Percentiles rank a stretch among this genome's conserved stretches.
These are phyloP conservation scores for Leptinotarsa juncta DNA, from an alignment of 2,888 invertebrate species.

Conservation along the genomic window DNA sequence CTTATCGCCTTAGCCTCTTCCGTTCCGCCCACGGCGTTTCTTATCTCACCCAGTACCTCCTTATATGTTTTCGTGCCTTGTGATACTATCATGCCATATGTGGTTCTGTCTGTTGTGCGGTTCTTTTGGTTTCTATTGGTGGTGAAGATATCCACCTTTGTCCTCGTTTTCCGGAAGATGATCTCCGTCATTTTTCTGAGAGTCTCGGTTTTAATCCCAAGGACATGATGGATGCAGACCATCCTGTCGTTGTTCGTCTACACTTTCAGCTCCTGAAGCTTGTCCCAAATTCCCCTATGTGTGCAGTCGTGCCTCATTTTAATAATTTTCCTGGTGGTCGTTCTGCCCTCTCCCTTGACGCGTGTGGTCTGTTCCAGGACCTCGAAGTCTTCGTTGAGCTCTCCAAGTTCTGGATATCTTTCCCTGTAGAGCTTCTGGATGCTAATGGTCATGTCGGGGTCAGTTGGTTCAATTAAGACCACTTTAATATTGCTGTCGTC, in stretches of 20 bases:
- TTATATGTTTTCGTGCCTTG: neutral
- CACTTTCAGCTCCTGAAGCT: neutral
- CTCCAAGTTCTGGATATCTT: neutral
- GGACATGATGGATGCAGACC: neutral
- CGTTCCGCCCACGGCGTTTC: neutral
- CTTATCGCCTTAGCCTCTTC: neutral
- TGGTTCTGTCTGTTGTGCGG: neutral
- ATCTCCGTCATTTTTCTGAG: conserved; percentile 17
- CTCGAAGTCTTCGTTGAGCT: neutral
- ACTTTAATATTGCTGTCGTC: neutral
- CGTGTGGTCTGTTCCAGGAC: neutral
- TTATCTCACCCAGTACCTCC: neutral
- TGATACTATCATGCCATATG: neutral
- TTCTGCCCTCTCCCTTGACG: neutral
- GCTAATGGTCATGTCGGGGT: neutral
- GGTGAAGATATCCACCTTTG: conserved; percentile 21
- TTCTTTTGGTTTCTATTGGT: neutral
- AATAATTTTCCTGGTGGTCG: neutral
- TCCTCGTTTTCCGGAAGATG: neutral
- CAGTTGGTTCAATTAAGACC: neutral
- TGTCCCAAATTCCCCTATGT: neutral
- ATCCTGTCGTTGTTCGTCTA: neutral
- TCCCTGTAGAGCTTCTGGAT: conserved; percentile 1
- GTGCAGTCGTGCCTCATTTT: neutral
- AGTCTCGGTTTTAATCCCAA: neutral